phyloP scores from a whole-genome alignment of 2,113 vertebrate genomes.

The Nymphicus hollandicus region DNA sequence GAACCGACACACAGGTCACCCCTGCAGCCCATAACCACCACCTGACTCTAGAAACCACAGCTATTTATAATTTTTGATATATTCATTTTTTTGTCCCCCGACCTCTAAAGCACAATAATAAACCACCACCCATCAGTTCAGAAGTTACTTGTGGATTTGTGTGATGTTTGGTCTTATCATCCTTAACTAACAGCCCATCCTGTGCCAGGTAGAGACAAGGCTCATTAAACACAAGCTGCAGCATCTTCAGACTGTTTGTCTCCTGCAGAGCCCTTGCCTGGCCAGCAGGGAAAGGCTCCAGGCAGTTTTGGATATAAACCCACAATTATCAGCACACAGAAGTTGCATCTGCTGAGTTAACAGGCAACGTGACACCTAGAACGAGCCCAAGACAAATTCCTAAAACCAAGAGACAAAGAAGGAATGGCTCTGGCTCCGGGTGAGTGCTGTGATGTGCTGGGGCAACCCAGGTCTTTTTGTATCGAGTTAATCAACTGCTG shows the following conservation, averaged over 20 bases:
- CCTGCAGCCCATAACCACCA: background rate
- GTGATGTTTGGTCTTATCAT: background rate
- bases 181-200: background rate
- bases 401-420: background rate
- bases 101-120: background rate
- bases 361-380: background rate
- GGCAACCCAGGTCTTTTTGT: background rate
- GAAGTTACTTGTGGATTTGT: background rate
- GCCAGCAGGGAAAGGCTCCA: background rate
- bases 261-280: background rate
- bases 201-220: background rate
- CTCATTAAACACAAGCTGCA: background rate
- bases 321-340: background rate
- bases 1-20: background rate
- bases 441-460: background rate
- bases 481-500: accelerated
- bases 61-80: background rate
- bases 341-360: background rate
- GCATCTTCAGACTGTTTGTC: background rate
- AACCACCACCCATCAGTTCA: background rate
- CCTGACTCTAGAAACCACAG: background rate
- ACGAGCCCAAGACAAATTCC: background rate
- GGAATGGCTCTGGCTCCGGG: background rate
- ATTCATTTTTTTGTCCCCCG: background rate
- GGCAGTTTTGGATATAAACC: background rate